phyloP scores from a whole-genome alignment of 2,888 invertebrate species.

The Macrosiphum euphorbiae region DNA sequence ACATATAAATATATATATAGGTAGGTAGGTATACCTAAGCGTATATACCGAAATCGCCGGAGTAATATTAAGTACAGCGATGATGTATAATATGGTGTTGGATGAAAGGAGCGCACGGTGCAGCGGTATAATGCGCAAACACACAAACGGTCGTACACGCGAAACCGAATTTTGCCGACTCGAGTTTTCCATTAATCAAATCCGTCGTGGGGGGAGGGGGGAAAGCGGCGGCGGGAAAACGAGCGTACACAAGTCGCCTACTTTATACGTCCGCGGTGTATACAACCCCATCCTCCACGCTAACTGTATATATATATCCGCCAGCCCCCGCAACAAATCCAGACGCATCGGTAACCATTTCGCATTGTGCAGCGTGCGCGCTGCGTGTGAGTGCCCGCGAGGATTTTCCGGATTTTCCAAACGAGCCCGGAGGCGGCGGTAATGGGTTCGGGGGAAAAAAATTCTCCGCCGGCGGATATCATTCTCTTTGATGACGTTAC shows the following conservation, averaged over 20 bases:
- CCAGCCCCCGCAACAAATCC: not conserved
- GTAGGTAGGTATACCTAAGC: not conserved
- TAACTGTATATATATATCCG: not conserved
- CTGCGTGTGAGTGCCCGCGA: conserved; percentile 26
- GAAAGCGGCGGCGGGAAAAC: conserved; percentile 48
- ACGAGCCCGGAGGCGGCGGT: conserved; percentile 21
- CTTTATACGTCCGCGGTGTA: not conserved
- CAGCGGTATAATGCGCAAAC: not conserved
- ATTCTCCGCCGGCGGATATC: not conserved
- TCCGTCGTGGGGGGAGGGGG: not conserved
- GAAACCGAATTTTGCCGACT: conserved; percentile 52
- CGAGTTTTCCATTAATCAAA: conserved; percentile 57
- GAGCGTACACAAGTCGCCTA: conserved; percentile 35
- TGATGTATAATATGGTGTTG: not conserved
- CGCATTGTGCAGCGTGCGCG: not conserved
- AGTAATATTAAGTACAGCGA: not conserved
- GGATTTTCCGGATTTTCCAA: conserved; percentile 51
- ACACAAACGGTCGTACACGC: not conserved
- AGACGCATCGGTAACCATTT: conserved; percentile 40
- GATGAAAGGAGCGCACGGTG: conserved; percentile 3
- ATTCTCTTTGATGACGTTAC: conserved; percentile 49
- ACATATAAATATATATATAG: not conserved
- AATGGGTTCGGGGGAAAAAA: conserved; percentile 1
- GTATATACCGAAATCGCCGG: not conserved
- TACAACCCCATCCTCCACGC: not conserved